Conservation (phyloP, 2,113 vertebrate genomes). For the Zootoca vivipara region DNA sequence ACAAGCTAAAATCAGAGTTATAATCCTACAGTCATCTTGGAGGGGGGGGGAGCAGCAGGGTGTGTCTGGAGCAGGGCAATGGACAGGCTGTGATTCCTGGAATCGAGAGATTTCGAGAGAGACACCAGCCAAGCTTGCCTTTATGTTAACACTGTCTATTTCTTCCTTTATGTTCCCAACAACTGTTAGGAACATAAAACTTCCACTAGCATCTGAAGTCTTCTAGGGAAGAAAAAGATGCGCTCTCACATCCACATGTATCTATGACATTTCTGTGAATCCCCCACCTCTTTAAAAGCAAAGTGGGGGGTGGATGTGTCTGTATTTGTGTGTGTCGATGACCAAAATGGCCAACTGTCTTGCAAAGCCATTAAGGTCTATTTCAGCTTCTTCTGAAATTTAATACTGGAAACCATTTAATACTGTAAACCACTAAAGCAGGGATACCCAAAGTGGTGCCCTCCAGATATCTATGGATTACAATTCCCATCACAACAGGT, state of each 20-base stretch:
- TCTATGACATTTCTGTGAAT: not conserved
- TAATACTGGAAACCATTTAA: too few species aligned
- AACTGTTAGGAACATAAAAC: not conserved
- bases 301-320: not conserved
- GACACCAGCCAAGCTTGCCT: not conserved
- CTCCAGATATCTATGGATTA: too few species aligned
- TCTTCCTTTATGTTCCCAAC: not conserved
- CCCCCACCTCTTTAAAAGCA: not conserved
- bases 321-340: not conserved
- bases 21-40: not conserved
- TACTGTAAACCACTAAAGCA: not conserved
- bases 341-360: not conserved
- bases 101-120: not conserved
- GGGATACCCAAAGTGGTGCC: too few species aligned
- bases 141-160: not conserved
- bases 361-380: not conserved
- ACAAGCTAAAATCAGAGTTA: fast-evolving
- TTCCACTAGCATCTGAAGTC: not conserved
- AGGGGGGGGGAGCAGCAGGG: not conserved
- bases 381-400: not conserved
- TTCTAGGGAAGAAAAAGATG: not conserved
- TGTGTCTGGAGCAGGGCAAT: not conserved
- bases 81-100: not conserved
- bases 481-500: too few species aligned
- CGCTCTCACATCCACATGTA: not conserved